These are phyloP conservation scores for Ethmia dodecea DNA, from an alignment of 2,888 invertebrate genomes.

Conservation along the genomic window DNA sequence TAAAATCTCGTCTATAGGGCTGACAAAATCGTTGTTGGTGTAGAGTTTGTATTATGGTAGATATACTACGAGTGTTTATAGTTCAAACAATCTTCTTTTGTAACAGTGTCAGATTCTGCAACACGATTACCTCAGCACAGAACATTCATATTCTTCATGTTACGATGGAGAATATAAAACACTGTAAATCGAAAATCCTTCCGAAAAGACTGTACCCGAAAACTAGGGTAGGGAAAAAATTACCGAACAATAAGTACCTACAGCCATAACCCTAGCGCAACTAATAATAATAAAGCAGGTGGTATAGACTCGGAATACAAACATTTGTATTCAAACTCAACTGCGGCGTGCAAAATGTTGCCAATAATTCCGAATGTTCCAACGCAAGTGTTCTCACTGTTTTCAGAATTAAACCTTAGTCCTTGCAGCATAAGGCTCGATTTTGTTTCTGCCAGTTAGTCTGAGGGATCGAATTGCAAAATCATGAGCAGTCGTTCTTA, in stretches of 20 bases:
- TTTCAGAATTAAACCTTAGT: too few relatives aligned
- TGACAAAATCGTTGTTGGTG: too few relatives aligned
- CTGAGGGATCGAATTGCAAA: conserved; percentile 23
- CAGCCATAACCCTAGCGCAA: conserved; percentile 6
- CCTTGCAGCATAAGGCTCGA: too few relatives aligned
- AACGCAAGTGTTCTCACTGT: too few relatives aligned
- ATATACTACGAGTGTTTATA: too few relatives aligned
- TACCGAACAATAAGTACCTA: conserved; percentile 7
- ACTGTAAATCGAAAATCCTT: neutral
- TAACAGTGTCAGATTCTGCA: too few relatives aligned
- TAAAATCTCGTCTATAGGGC: too few relatives aligned
- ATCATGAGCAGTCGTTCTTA: conserved; percentile 33
- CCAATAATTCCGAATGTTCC: conserved; percentile 29
- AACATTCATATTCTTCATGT: too few relatives aligned
- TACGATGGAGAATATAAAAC: too few relatives aligned
- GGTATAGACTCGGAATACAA: conserved; percentile 13
- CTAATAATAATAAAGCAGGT: conserved; percentile 20
- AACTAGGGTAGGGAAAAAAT: neutral
- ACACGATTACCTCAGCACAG: too few relatives aligned
- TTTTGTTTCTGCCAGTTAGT: neutral
- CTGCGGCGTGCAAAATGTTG: conserved; percentile 25
- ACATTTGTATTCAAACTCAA: conserved; percentile 20
- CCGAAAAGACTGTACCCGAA: neutral
- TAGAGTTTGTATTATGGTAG: too few relatives aligned
- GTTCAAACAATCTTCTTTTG: too few relatives aligned